phyloP scores from a whole-genome alignment of 37 sponge, comb jelly and placozoan genomes.

The Eunapius fragilis region DNA sequence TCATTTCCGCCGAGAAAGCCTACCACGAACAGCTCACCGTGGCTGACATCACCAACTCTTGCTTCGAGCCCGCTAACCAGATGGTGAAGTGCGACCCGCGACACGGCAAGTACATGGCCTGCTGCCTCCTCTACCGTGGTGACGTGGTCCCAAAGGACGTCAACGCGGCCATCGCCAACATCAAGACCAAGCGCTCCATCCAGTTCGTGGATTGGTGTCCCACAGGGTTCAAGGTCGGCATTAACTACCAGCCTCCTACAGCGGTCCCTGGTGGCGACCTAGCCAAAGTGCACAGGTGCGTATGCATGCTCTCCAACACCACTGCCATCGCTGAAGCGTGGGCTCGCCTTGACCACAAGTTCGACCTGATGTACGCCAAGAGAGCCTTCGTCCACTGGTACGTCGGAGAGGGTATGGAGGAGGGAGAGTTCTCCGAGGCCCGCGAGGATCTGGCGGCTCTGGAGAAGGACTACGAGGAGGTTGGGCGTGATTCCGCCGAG shows the following conservation, averaged over 20 bases:
- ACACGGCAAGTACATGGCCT: slow-evolving; percentile 97
- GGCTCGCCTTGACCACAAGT: slow-evolving; percentile 96
- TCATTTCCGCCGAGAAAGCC: slow-evolving; percentile 95
- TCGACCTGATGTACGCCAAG: slow-evolving; percentile 97
- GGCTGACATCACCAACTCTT: slow-evolving; percentile 83
- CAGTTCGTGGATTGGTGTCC: slow-evolving; percentile 97
- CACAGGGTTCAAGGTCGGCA: slow-evolving; percentile 96
- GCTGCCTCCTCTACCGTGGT: slow-evolving; percentile 92
- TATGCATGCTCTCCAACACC: slow-evolving; percentile 95
- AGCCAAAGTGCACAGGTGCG: slow-evolving; percentile 90
- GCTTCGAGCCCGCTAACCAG: slow-evolving; percentile 96
- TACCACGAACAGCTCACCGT: slow-evolving; percentile 92
- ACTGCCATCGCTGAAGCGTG: slow-evolving; percentile 96
- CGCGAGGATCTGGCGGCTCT: slow-evolving; percentile 92
- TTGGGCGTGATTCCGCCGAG: slow-evolving; percentile 68
- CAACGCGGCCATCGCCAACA: slow-evolving; percentile 88
- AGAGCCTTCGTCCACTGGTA: slow-evolving; percentile 97
- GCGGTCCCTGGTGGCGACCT: slow-evolving; percentile 91
- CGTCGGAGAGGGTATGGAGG: slow-evolving; percentile 98
- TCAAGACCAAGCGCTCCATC: slow-evolving; percentile 92
- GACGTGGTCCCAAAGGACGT: slow-evolving; percentile 96
- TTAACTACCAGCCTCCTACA: slow-evolving; percentile 95
- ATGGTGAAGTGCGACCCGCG: slow-evolving; percentile 96
- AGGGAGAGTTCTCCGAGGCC: slow-evolving; percentile 95
- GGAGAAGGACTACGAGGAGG: slow-evolving; percentile 90